Conservation (phyloP, 2,797 vertebrate genomes). For the Anableps anableps region DNA sequence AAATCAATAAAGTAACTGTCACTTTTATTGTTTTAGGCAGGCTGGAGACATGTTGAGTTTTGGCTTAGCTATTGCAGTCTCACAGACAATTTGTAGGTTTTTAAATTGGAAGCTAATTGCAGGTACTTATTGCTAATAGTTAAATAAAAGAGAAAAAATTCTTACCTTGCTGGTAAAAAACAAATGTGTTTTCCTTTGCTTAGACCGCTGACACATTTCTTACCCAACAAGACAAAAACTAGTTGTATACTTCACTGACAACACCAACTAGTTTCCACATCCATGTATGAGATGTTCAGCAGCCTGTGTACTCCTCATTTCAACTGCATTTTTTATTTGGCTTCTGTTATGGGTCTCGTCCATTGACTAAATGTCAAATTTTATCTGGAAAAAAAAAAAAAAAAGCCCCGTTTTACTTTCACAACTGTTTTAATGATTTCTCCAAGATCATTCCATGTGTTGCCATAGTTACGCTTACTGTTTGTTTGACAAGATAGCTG, state of each 20-base stretch:
- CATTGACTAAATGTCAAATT: neutral
- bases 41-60: neutral
- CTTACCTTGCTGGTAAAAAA: neutral
- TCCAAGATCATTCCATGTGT: neutral
- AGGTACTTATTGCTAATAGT: neutral
- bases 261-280: no score
- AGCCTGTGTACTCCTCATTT: no score
- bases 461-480: no score
- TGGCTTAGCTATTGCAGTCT: neutral
- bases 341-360: neutral
- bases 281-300: no score
- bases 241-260: no score
- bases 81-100: neutral
- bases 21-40: neutral
- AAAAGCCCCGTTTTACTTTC: neutral
- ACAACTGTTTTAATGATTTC: neutral
- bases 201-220: neutral
- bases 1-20: neutral
- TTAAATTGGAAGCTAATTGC: no score
- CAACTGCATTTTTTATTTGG: neutral
- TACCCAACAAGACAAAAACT: no score
- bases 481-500: neutral
- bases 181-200: neutral
- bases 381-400: no score
- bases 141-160: no score